Conservation (phyloP, 2,797 vertebrate genomes). For the Notolabrus celidotus region DNA sequence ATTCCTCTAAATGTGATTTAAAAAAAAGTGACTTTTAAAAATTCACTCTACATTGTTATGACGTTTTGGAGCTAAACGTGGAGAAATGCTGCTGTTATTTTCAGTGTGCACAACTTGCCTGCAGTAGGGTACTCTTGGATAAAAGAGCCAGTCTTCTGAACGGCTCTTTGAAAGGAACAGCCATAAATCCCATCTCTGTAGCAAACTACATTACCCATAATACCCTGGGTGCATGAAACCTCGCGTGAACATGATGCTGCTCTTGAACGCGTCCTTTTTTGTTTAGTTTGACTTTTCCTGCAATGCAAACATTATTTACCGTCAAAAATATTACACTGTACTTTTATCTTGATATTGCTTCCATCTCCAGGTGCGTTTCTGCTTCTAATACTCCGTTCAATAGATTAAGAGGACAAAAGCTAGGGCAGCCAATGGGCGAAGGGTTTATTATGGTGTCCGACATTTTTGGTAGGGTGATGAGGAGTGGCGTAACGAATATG, state of each 20-base stretch:
- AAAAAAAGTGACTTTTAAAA: too few relatives aligned
- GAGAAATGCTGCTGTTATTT: too few relatives aligned
- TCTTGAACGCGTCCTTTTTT: neutral
- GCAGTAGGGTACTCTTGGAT: too few relatives aligned
- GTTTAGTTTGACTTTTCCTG: neutral
- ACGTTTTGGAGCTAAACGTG: too few relatives aligned
- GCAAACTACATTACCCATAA: constrained; percentile 83
- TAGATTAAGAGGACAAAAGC: constrained; percentile 26
- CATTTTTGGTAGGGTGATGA: constrained; percentile 49
- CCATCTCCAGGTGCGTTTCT: neutral
- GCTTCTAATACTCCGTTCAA: neutral
- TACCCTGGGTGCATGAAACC: constrained; percentile 16
- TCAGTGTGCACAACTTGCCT: too few relatives aligned
- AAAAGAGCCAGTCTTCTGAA: too few relatives aligned
- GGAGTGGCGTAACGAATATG: constrained; percentile 63
- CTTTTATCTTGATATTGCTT: accelerated
- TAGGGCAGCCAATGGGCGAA: constrained; percentile 72
- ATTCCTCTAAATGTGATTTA: too few relatives aligned
- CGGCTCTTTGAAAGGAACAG: too few relatives aligned
- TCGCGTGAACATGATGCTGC: neutral
- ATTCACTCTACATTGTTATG: too few relatives aligned
- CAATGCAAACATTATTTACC: accelerated
- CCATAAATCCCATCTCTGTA: too few relatives aligned
- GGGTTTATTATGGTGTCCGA: constrained; percentile 70
- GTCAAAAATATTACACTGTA: neutral